phyloP scores from a whole-genome alignment of 2,888 invertebrate genomes.

The Stenurella melanura region DNA sequence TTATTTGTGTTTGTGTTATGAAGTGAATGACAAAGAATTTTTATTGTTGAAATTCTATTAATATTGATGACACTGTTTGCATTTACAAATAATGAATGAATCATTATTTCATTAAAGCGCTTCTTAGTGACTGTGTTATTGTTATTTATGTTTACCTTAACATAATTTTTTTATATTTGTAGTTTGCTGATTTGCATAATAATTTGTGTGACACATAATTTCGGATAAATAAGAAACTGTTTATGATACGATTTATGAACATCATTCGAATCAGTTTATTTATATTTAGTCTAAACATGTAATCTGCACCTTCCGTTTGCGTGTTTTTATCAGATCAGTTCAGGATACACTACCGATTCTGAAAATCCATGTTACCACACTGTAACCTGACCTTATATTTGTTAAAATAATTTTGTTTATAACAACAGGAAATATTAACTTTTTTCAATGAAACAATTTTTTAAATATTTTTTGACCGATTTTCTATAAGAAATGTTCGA shows the following conservation, averaged over 20 bases:
- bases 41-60: not conserved
- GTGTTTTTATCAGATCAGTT: too few species aligned
- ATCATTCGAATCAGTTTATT: not conserved
- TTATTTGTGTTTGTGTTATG: not conserved
- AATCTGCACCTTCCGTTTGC: too few species aligned
- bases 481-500: too few species aligned
- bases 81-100: constrained; percentile 25
- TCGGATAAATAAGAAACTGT: constrained; percentile 1
- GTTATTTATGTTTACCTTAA: constrained; percentile 34
- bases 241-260: not conserved
- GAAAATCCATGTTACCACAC: too few species aligned
- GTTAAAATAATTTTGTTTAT: too few species aligned
- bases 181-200: constrained; percentile 14
- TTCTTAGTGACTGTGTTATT: constrained; percentile 39
- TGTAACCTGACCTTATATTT: too few species aligned
- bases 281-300: not conserved
- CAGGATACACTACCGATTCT: too few species aligned
- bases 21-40: not conserved
- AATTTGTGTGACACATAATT: not conserved
- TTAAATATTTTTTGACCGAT: too few species aligned
- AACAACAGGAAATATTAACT: too few species aligned
- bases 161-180: constrained; percentile 23
- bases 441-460: too few species aligned
- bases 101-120: constrained; percentile 33
- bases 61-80: constrained; percentile 42